These are phyloP conservation scores for Lasioglossum malachurum DNA, from an alignment of 2,888 invertebrate genomes.

Conservation along the genomic window DNA sequence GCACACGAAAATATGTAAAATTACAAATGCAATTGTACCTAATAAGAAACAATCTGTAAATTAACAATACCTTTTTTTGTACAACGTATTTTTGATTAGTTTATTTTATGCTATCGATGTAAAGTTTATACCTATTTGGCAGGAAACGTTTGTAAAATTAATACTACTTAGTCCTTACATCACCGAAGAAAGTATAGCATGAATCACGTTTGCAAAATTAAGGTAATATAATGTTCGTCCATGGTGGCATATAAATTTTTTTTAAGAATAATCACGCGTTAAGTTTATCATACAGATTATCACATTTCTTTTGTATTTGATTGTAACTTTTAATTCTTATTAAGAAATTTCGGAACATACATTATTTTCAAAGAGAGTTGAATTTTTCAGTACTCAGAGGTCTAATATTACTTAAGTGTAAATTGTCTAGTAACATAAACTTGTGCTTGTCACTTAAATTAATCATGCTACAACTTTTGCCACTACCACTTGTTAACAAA, in stretches of 20 bases:
- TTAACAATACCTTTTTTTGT: not conserved
- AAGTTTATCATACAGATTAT: conserved; percentile 22
- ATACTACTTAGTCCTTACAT: conserved; percentile 16
- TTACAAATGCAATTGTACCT: conserved; percentile 7
- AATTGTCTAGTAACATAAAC: conserved; percentile 73
- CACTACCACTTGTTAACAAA: conserved; percentile 65
- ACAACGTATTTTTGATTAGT: conserved; percentile 14
- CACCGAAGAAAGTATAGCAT: conserved; percentile 7
- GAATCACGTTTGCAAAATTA: conserved; percentile 34
- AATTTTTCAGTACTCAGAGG: conserved; percentile 77
- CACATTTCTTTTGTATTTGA: conserved; percentile 25
- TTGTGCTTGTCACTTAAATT: conserved; percentile 78
- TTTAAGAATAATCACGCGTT: conserved; percentile 20
- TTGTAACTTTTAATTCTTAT: conserved; percentile 36
- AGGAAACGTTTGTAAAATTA: conserved; percentile 16
- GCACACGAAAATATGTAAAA: conserved; percentile 10
- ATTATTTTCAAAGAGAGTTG: conserved; percentile 75
- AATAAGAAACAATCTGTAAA: conserved; percentile 10
- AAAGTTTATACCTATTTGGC: conserved; percentile 30
- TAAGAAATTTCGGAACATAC: conserved; percentile 57
- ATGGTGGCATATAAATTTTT: not conserved
- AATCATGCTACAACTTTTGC: conserved; percentile 80
- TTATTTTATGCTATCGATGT: conserved; percentile 16
- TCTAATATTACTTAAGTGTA: conserved; percentile 74
- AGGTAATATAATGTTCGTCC: conserved; percentile 5